Percentiles rank a stretch among this genome's conserved stretches.
Evolutionary conservation across 2,888 invertebrate genomes (phyloP).

Genomic region (Bhutanitis thaidina): DNA sequence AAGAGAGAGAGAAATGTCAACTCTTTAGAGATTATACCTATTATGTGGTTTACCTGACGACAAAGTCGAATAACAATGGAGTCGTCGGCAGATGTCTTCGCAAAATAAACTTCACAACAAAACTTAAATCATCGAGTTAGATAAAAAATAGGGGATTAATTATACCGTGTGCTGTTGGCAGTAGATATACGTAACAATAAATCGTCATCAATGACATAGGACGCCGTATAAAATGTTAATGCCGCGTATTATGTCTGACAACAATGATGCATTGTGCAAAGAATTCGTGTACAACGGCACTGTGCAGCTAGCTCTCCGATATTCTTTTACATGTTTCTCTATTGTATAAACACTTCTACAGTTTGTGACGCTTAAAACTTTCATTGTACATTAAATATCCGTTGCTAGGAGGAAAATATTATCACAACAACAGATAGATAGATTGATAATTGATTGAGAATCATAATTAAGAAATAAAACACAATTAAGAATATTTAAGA

Average conservation of each 20-base stretch:
- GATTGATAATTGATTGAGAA: no score
- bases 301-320: conserved; percentile 51
- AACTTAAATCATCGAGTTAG: conserved; percentile 58
- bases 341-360: conserved; percentile 38
- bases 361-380: conserved; percentile 33
- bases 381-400: conserved; percentile 2
- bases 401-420: neutral
- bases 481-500: no score
- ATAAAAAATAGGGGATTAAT: conserved; percentile 51
- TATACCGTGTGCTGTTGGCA: conserved; percentile 31
- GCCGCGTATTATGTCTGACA: conserved; percentile 68
- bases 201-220: conserved; percentile 76
- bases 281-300: conserved; percentile 49
- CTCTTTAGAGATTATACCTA: conserved; percentile 71
- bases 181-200: conserved; percentile 59
- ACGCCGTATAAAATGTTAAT: conserved; percentile 75
- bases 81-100: conserved; percentile 70
- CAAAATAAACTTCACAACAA: conserved; percentile 73
- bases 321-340: conserved; percentile 54
- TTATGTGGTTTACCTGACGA: conserved; percentile 74
- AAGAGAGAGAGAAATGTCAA: conserved; percentile 68
- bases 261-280: conserved; percentile 73
- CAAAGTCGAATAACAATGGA: conserved; percentile 57
- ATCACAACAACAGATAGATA: conserved; percentile 16
- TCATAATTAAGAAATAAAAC: no score